Base-by-base conservation (phyloP, 2,888 invertebrate genomes). In the Exephanes ischioxanthus region DNA sequence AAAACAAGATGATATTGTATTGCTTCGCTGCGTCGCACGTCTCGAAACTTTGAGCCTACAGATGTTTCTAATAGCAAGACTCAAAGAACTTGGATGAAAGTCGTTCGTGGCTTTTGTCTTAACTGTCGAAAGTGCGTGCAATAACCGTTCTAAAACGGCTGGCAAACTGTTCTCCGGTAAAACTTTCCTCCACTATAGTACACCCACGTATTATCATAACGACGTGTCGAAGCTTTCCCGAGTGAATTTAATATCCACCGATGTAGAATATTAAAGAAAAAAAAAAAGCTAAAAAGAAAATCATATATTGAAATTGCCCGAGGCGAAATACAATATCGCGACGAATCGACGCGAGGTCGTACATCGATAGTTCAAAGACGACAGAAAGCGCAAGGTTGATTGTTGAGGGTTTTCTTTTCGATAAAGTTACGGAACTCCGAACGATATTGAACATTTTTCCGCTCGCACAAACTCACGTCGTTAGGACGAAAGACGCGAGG, bases 21-120 rank as follows among this genome's bases (percentile, higher is more conserved):
- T 30, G 11, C 3, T 30, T 16, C 41, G 7, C 5, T 30, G n/a
- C 37, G 30, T 61, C 19, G 22, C 53, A 22, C 3, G 45, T 45
- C 41, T 75, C 22, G 55, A 63, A 63, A 71, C 72, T 78, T 51
- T 6, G 51, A 63, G 72, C 68, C 33, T 2, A 22, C 78, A 72
- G 78, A 72, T 83, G 77, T 61, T 78, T 78, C 72, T 48, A 41
- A 67, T 72, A 72, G 51, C 55, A 22, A 45, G 53, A 22, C n/a
- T 37, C 72, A 83, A 58, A 16, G 55, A 72, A 3, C 45, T 33
- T 19, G 22, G n/a, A 14, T 33, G 16, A 66, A 58, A 67, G 11
- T 78, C 58, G 16, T 41, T 45, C 30, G 66, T 67, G 19, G 41
- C 22, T 19, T 33, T 66, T 73, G 55, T n/a, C 30, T 26, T 33